These are phyloP conservation scores for Anoplolepis gracilipes DNA, from an alignment of 1,140 invertebrate genomes.

Conservation along the genomic window DNA sequence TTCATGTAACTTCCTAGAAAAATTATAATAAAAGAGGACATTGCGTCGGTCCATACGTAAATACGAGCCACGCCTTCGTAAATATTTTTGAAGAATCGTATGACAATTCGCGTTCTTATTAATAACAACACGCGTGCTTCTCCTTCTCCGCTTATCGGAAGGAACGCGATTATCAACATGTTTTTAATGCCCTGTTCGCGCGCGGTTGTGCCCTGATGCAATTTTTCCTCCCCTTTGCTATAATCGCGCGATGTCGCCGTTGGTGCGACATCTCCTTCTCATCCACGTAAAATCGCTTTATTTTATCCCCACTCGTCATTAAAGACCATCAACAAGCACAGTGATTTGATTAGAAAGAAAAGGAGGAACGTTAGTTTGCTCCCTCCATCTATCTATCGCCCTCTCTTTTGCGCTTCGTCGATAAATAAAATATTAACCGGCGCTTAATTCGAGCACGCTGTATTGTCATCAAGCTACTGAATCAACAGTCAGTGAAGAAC, in stretches of 20 bases:
- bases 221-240: constrained; percentile 36
- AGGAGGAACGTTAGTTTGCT: neutral
- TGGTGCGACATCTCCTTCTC: neutral
- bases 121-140: constrained; percentile 31
- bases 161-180: constrained; percentile 45
- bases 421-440: constrained; percentile 56
- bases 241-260: neutral
- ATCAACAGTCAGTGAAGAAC: constrained; percentile 14
- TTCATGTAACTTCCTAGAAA: neutral
- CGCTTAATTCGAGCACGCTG: constrained; percentile 5
- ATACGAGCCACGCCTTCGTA: constrained; percentile 3
- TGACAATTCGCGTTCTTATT: neutral
- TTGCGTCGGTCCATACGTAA: neutral
- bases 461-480: constrained; percentile 20
- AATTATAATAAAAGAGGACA: neutral
- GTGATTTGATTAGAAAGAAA: neutral
- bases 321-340: neutral
- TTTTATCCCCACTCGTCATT: neutral
- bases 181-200: constrained; percentile 17
- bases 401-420: neutral
- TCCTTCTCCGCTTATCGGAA: neutral
- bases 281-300: neutral
- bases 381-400: neutral
- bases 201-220: constrained; percentile 2
- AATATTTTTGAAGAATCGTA: constrained; percentile 47